Conservation (phyloP, 2,888 invertebrate genomes). For the Cepaea hortensis region DNA sequence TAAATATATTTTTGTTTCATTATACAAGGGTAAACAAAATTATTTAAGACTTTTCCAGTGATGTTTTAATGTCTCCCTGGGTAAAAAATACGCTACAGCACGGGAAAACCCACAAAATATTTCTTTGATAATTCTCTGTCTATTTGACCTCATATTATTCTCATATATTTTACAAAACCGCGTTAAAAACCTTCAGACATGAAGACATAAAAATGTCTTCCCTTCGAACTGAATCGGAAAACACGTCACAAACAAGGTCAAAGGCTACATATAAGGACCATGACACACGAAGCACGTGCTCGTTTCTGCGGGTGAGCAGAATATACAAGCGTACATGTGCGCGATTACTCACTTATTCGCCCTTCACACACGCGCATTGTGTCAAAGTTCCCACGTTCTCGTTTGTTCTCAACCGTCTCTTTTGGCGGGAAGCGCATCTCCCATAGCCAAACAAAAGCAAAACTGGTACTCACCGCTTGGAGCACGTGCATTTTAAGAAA, state of each 20-base stretch:
- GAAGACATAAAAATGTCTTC: neutral
- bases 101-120: too few species aligned
- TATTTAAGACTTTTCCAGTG: too few species aligned
- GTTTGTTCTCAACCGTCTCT: neutral
- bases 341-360: constrained; percentile 1
- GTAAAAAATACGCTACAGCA: too few species aligned
- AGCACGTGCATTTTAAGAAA: neutral
- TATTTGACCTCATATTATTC: too few species aligned
- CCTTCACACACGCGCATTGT: constrained; percentile 31
- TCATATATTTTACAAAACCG: too few species aligned
- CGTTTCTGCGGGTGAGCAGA: constrained; percentile 9
- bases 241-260: constrained; percentile 30
- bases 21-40: too few species aligned
- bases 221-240: neutral
- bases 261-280: constrained; percentile 27
- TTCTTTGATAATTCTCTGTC: too few species aligned
- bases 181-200: neutral
- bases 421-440: constrained; percentile 26
- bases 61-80: too few species aligned
- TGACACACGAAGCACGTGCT: constrained; percentile 20
- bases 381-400: constrained; percentile 19
- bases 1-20: too few species aligned
- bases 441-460: neutral
- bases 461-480: neutral
- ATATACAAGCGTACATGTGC: constrained; percentile 11